A percentile compares a stretch with the other conserved stretches of the same genome.
These are phyloP conservation scores for Camelus dromedarius DNA, from an alignment of 2,113 vertebrate genomes.

Conservation along the genomic window DNA sequence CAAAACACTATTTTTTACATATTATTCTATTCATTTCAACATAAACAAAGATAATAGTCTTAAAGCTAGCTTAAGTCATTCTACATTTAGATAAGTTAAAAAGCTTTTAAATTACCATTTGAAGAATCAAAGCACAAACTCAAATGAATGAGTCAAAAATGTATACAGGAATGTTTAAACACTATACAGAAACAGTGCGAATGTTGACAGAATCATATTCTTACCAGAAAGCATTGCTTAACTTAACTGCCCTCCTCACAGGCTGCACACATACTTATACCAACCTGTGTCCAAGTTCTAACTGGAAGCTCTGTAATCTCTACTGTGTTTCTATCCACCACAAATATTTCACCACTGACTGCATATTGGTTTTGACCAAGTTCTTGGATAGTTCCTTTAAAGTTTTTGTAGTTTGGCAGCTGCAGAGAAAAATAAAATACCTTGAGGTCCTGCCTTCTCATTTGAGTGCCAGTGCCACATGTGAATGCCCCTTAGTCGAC, in stretches of 20 bases:
- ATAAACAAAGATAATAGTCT: not conserved
- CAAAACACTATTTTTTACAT: not conserved
- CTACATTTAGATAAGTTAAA: constrained; percentile 8
- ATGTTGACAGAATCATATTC: constrained; percentile 21
- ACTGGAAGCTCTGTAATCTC: constrained; percentile 99
- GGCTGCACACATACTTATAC: not conserved
- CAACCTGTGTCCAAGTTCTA: constrained; percentile 98
- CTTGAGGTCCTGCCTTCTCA: not conserved
- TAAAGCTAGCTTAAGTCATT: constrained; percentile 14
- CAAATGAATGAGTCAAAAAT: not conserved
- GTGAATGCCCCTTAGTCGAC: not conserved
- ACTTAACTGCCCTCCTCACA: not conserved
- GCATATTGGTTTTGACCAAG: constrained; percentile 98
- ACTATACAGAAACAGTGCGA: not conserved
- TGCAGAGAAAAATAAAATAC: constrained; percentile 80
- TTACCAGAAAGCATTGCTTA: not conserved
- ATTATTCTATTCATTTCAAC: not conserved
- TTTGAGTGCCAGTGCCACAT: not conserved
- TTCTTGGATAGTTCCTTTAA: constrained; percentile 97
- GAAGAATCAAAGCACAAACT: constrained; percentile 58
- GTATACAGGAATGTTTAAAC: constrained; percentile 21
- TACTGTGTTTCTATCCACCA: constrained; percentile 97
- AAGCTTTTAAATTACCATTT: constrained; percentile 35
- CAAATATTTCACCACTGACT: constrained; percentile 97
- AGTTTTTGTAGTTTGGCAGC: constrained; percentile 99